Evolutionary conservation across 2,797 vertebrate genomes (phyloP).

Genomic region (Centroberyx gerrardi): DNA sequence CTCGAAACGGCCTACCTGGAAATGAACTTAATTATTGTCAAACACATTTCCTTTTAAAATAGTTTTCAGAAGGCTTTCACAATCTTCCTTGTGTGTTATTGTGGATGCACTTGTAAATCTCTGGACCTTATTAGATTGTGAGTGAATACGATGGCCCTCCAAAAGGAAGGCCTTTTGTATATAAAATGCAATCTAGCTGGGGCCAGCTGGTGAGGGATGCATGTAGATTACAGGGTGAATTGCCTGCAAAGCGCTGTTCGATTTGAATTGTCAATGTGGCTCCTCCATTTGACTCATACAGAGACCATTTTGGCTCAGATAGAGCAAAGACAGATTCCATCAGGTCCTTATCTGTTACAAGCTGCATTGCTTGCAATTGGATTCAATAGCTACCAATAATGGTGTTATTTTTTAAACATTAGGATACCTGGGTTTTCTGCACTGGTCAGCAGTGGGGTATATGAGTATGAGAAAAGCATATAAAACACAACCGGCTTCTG

Average conservation of each 20-base stretch:
- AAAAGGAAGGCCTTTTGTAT: slow-evolving; percentile 72
- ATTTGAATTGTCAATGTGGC: slow-evolving; percentile 82
- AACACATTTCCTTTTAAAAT: slow-evolving; percentile 16
- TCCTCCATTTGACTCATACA: slow-evolving; percentile 75
- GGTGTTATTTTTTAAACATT: slow-evolving; percentile 94
- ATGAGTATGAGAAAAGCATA: slow-evolving; percentile 69
- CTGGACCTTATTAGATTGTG: slow-evolving; percentile 64
- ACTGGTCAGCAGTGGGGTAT: slow-evolving; percentile 86
- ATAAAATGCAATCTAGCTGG: slow-evolving; percentile 80
- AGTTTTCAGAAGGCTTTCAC: slow-evolving; percentile 30
- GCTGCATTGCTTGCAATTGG: slow-evolving; percentile 91
- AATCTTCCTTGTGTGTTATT: slow-evolving; percentile 30
- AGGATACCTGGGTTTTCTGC: slow-evolving; percentile 89
- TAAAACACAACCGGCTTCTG: slow-evolving; percentile 67
- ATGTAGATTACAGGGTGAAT: slow-evolving; percentile 81
- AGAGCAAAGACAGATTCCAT: slow-evolving; percentile 92
- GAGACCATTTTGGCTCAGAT: slow-evolving; percentile 83
- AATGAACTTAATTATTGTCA: slow-evolving; percentile 38
- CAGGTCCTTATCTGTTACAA: slow-evolving; percentile 91
- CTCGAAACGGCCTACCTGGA: slow-evolving; percentile 6
- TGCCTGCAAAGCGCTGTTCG: slow-evolving; percentile 79
- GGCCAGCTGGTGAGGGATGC: slow-evolving; percentile 70
- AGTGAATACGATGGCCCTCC: slow-evolving; percentile 64
- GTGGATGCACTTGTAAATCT: slow-evolving; percentile 66
- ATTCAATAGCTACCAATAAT: slow-evolving; percentile 91